Conservation (phyloP, 2,797 vertebrate species). For the Acanthornis magna region DNA sequence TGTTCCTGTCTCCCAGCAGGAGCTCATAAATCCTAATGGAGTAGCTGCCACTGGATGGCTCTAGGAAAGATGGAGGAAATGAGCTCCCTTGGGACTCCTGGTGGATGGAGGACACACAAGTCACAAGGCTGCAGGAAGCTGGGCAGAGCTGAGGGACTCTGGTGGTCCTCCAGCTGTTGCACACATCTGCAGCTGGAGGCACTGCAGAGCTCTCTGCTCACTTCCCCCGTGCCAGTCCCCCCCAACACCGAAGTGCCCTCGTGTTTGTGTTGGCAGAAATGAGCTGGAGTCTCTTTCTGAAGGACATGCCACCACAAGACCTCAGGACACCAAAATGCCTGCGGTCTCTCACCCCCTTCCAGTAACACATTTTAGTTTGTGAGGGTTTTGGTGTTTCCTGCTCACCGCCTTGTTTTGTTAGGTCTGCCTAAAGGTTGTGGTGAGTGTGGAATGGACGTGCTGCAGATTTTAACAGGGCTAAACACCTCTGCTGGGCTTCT, state of each 20-base stretch:
- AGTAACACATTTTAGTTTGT: background rate
- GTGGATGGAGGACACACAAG: background rate
- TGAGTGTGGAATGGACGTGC: background rate
- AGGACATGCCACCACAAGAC: background rate
- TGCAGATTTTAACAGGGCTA: background rate
- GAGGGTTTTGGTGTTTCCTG: background rate
- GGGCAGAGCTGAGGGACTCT: background rate
- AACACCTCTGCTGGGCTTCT: background rate
- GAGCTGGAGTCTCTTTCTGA: background rate
- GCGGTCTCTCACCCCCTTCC: background rate
- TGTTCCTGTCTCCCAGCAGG: background rate
- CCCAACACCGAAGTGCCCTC: background rate
- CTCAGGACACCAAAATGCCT: background rate
- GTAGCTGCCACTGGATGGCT: slow-evolving; percentile 21
- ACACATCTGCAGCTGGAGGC: background rate
- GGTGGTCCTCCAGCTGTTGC: background rate
- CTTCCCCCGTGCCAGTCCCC: rapidly evolving
- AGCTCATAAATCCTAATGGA: slow-evolving; percentile 16
- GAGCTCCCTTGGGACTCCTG: slow-evolving; percentile 1
- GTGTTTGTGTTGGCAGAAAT: background rate
- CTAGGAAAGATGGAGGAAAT: slow-evolving; percentile 10
- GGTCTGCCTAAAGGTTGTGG: background rate
- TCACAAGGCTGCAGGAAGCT: background rate
- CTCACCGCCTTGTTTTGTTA: background rate
- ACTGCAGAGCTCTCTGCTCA: background rate